These are phyloP conservation scores for Lypha dubia DNA, from an alignment of 2,888 invertebrate species.

Conservation along the genomic window DNA sequence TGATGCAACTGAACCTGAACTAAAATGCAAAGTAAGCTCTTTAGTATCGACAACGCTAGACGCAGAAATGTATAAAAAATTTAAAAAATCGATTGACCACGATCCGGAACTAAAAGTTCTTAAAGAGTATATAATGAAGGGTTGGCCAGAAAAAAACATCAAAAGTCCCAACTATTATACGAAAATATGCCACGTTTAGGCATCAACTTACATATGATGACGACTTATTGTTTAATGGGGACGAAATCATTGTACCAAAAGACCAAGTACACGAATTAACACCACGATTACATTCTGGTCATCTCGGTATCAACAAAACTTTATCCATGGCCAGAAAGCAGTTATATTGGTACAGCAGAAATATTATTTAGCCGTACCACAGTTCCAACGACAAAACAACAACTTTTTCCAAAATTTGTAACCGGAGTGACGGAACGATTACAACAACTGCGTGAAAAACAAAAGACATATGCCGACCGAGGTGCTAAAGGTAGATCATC, in stretches of 20 bases:
- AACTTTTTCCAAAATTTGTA: conserved; percentile 63
- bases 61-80: conserved; percentile 19
- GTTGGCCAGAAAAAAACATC: conserved; percentile 27
- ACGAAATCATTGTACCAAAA: conserved; percentile 35
- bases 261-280: conserved; percentile 1
- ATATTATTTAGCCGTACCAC: conserved; percentile 56
- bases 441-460: conserved; percentile 33
- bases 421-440: conserved; percentile 52
- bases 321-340: no score
- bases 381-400: conserved; percentile 45
- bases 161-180: conserved; percentile 16
- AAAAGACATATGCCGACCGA: conserved; percentile 53
- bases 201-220: conserved; percentile 31
- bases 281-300: conserved; percentile 17
- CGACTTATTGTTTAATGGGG: conserved; percentile 26
- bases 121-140: no score
- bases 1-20: conserved; percentile 21
- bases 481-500: conserved; percentile 25
- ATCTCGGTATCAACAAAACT: conserved; percentile 23
- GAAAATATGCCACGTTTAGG: conserved; percentile 22
- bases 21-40: conserved; percentile 17
- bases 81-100: conserved; percentile 30
- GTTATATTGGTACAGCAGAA: no score
- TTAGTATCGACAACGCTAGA: conserved; percentile 23
- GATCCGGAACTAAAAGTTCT: conserved; percentile 30